Evolutionary conservation across 2,888 invertebrate species (phyloP), one percentile per base, ranked within the genome.

Genomic region (Automeris io): DNA sequence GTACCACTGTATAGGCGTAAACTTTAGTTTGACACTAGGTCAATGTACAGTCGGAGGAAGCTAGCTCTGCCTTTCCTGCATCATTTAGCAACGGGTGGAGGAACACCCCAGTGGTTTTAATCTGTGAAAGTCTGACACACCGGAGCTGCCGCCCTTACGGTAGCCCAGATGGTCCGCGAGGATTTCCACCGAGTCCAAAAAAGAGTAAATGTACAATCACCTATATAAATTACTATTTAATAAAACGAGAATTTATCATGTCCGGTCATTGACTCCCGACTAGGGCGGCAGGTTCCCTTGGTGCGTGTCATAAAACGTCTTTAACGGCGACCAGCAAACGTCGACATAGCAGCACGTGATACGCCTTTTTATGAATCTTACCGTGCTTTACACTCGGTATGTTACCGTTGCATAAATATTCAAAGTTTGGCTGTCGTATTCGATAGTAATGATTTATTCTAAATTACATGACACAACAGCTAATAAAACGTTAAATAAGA

Each of bases 271-370:
- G 81, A 81, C 79, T 61, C 62, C 50, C 46, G 69, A 70, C 63
- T 74, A 78, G 71, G 70, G 68, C 71, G 56, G 46, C 59, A 64
- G 70, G 69, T 70, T 73, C 70, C 70, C 69, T 69, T 61, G 45
- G 48, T 50, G 41, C 51, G 45, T 49, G 61, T 80, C 75, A 79
- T 79, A 73, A 78, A 75, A 78, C 68, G 74, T 72, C 63, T 63
- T 70, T 80, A 81, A 78, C 79, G 75, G 82, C 72, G 72, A 63
- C 67, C 53, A 40, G 37, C 47, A 35, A 33, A 44, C 43, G 43
- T 50, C 46, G 50, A 48, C 51, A 53, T 45, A 56, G 49, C 44
- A 46, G 45, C 39, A 75, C 77, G 79, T 77, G 79, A 67, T 47
- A 19, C 11, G 71, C 50, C 18, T 72, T 37, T 51, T 25, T 36